Conservation (phyloP, 2,113 vertebrate species). For the Odobenus rosmarus region DNA sequence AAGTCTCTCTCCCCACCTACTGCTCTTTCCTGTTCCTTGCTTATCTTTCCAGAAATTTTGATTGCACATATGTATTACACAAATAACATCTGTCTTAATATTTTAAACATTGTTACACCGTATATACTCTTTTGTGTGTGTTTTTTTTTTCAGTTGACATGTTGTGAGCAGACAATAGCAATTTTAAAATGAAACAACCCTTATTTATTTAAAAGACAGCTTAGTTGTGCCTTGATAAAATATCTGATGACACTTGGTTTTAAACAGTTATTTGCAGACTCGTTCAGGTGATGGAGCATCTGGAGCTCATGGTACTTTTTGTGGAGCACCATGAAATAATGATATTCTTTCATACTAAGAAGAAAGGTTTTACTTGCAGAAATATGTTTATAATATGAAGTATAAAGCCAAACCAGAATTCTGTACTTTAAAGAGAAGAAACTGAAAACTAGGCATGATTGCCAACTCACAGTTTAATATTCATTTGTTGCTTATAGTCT, state of each 20-base stretch:
- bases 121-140: not conserved
- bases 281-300: not conserved
- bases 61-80: not conserved
- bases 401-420: not conserved
- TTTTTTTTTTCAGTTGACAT: not conserved
- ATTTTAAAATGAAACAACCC: not conserved
- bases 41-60: not conserved
- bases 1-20: not conserved
- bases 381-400: not conserved
- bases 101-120: not conserved
- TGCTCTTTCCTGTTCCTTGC: not conserved
- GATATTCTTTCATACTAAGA: not conserved
- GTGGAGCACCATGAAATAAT: not conserved
- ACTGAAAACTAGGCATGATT: not conserved
- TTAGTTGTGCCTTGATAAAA: not conserved
- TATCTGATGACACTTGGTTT: not conserved
- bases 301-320: not conserved
- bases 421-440: slow-evolving; percentile 11
- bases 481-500: not conserved
- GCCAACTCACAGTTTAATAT: not conserved
- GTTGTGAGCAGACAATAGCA: not conserved
- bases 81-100: not conserved
- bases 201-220: not conserved
- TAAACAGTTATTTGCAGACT: not conserved
- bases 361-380: slow-evolving; percentile 2